A percentile compares a stretch with the other conserved stretches of the same genome.
Conservation (phyloP, 1,140 invertebrate species). For the Brachionus paranguensis region DNA sequence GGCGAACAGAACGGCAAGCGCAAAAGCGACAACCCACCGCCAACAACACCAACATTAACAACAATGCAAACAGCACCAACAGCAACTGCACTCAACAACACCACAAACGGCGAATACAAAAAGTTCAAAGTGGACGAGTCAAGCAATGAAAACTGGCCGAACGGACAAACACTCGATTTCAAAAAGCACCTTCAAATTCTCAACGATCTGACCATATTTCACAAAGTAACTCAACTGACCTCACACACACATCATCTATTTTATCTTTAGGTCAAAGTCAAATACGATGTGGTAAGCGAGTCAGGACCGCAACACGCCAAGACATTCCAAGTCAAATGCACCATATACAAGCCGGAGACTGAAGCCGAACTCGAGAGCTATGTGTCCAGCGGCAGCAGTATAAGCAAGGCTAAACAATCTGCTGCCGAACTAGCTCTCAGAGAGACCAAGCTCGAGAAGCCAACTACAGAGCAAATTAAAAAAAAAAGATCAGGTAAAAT, state of each 20-base stretch:
- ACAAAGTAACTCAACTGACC: background rate
- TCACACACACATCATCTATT: background rate
- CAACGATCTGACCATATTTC: background rate
- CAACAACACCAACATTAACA: background rate
- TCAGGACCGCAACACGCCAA: conserved; percentile 11
- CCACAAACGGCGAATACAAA: background rate
- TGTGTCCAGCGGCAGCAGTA: background rate
- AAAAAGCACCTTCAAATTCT: background rate
- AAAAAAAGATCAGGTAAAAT: background rate
- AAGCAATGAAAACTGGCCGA: background rate
- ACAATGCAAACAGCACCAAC: background rate
- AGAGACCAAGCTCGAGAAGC: background rate
- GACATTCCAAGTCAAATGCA: background rate
- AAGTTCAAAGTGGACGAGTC: background rate
- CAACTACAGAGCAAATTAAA: background rate
- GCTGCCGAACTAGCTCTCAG: background rate
- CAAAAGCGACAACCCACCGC: background rate
- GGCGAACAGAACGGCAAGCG: background rate
- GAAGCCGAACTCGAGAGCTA: background rate
- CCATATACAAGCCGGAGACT: background rate
- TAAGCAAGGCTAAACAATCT: background rate
- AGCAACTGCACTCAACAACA: background rate
- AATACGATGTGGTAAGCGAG: background rate
- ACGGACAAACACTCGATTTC: background rate
- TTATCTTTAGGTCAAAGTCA: background rate